Conservation (phyloP, 2,888 invertebrate species). For the Amiota communis region DNA sequence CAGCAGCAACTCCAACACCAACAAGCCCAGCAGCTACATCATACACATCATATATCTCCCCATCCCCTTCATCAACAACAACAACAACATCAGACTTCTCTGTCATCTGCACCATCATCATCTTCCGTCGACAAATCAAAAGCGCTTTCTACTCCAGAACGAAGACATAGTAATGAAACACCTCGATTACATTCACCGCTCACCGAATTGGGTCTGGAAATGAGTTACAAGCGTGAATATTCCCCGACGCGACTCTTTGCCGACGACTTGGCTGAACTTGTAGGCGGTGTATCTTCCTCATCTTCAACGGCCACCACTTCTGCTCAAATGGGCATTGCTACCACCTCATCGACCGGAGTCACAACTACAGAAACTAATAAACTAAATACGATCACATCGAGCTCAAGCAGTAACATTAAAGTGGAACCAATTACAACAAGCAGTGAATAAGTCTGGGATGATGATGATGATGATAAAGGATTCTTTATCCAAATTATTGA, state of each 20-base stretch:
- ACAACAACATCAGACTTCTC: background rate
- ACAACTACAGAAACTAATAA: constrained; percentile 8
- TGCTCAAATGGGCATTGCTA: constrained; percentile 29
- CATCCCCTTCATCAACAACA: constrained; percentile 30
- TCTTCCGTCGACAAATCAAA: constrained; percentile 43
- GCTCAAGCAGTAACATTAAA: constrained; percentile 76
- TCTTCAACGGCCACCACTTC: constrained; percentile 35
- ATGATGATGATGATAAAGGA: too few species aligned
- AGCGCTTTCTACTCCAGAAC: constrained; percentile 67
- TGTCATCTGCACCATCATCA: constrained; percentile 29
- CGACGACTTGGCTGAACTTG: constrained; percentile 76
- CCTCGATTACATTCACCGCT: constrained; percentile 77
- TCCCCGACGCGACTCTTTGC: constrained; percentile 80
- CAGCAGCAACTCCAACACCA: constrained; percentile 34
- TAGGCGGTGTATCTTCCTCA: constrained; percentile 58
- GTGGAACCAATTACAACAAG: constrained; percentile 79
- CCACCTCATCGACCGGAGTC: constrained; percentile 32
- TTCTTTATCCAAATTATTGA: too few species aligned
- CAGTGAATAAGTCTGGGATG: constrained; percentile 54
- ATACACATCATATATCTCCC: background rate
- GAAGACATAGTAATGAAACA: constrained; percentile 76
- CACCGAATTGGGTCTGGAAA: constrained; percentile 77
- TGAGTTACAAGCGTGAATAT: constrained; percentile 75
- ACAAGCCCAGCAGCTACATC: constrained; percentile 32
- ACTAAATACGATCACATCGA: background rate